Evolutionary conservation across 1,140 invertebrate genomes (phyloP).

Genomic region (Eupeodes corollae): DNA sequence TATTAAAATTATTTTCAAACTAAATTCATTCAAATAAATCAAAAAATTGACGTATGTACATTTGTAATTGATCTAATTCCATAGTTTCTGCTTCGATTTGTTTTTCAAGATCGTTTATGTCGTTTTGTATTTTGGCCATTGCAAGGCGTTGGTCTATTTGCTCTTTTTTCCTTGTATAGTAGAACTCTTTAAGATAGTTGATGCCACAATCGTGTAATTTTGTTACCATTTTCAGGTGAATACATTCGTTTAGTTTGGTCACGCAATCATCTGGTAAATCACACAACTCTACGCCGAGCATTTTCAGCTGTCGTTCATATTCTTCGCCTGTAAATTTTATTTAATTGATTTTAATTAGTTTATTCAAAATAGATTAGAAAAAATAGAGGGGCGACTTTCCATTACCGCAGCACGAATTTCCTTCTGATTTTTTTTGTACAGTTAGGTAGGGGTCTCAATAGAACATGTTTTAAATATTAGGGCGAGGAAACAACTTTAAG

Average conservation of each 20-base stretch:
- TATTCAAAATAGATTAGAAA: neutral
- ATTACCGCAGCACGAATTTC: no score
- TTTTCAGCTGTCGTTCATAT: conserved; percentile 19
- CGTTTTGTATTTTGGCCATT: conserved; percentile 6
- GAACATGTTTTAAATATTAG: no score
- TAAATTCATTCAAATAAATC: neutral
- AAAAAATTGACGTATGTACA: neutral
- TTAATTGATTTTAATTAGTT: neutral
- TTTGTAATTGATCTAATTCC: neutral
- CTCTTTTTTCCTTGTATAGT: conserved; percentile 16
- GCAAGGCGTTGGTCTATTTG: conserved; percentile 16
- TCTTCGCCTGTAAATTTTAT: conserved; percentile 12
- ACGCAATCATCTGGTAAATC: conserved; percentile 22
- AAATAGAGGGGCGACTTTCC: no score
- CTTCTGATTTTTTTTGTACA: no score
- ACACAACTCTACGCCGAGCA: conserved; percentile 15
- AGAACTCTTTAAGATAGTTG: conserved; percentile 17
- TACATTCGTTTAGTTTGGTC: conserved; percentile 17
- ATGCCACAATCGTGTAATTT: conserved; percentile 17
- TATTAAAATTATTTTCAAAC: neutral
- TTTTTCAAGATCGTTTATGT: conserved; percentile 14
- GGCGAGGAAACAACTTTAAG: no score
- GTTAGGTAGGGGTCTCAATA: no score
- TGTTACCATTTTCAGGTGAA: conserved; percentile 10
- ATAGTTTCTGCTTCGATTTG: neutral